Conservation (phyloP, 1,140 invertebrate genomes). For the Brachionus angularis region DNA sequence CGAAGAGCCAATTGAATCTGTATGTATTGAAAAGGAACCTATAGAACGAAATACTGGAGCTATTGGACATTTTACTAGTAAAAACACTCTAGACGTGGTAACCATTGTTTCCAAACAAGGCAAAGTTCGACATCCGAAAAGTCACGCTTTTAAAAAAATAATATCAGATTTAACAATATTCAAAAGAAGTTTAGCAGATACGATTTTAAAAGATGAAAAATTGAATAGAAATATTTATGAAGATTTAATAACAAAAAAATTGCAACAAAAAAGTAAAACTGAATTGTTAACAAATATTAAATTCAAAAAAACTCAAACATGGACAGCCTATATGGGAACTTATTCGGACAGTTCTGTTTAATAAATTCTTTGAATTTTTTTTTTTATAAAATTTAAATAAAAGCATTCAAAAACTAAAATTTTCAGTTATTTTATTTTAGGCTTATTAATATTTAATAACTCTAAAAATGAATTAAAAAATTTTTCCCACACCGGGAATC, state of each 20-base stretch:
- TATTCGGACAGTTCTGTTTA: neutral
- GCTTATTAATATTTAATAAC: no score
- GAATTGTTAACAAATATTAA: neutral
- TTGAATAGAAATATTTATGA: neutral
- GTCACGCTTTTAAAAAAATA: neutral
- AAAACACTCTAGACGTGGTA: neutral
- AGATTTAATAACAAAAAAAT: neutral
- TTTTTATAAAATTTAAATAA: no score
- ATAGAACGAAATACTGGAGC: constrained; percentile 2
- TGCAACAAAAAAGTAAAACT: neutral
- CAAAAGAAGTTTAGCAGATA: neutral
- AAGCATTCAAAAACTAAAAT: no score
- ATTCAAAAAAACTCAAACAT: no score
- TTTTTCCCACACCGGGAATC: no score
- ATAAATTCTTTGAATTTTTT: neutral
- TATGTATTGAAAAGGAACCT: constrained; percentile 3
- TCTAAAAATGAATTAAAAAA: no score
- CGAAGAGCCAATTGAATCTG: no score
- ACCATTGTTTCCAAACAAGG: neutral
- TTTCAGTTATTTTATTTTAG: no score
- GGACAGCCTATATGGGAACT: constrained; percentile 23
- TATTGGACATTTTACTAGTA: constrained; percentile 5
- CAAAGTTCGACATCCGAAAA: neutral
- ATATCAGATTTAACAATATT: neutral
- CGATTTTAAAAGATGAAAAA: neutral